Conservation (phyloP, 2,797 vertebrate species). For the Hippopotamyrus pictus region DNA sequence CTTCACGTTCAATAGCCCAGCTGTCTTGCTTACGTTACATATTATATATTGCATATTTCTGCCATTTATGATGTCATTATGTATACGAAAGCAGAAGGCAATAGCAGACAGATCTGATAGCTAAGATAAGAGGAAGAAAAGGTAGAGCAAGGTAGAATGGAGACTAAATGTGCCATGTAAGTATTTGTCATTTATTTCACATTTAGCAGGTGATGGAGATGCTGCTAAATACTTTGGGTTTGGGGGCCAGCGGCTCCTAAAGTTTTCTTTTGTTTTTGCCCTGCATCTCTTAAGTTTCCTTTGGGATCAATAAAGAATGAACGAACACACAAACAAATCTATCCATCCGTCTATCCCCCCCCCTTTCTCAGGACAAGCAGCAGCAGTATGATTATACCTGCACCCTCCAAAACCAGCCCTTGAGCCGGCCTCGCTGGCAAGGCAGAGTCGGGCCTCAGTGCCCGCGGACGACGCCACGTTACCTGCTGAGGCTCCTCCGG, state of each 20-base stretch:
- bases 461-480: neutral
- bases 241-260: neutral
- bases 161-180: neutral
- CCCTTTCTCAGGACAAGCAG: neutral
- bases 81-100: neutral
- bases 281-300: neutral
- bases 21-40: neutral
- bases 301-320: neutral
- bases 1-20: neutral
- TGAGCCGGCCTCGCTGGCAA: too few species aligned
- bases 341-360: neutral
- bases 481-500: conserved; percentile 83
- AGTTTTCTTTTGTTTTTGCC: neutral
- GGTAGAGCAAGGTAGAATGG: neutral
- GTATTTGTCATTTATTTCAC: neutral
- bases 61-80: neutral
- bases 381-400: neutral
- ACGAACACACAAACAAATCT: neutral
- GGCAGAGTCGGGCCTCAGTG: neutral
- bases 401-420: neutral
- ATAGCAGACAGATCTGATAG: neutral
- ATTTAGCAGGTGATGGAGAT: neutral
- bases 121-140: neutral
- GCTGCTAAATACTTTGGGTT: neutral
- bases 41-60: neutral